Conservation (phyloP, 2,888 invertebrate species). For the Lepidochrysops patricia region DNA sequence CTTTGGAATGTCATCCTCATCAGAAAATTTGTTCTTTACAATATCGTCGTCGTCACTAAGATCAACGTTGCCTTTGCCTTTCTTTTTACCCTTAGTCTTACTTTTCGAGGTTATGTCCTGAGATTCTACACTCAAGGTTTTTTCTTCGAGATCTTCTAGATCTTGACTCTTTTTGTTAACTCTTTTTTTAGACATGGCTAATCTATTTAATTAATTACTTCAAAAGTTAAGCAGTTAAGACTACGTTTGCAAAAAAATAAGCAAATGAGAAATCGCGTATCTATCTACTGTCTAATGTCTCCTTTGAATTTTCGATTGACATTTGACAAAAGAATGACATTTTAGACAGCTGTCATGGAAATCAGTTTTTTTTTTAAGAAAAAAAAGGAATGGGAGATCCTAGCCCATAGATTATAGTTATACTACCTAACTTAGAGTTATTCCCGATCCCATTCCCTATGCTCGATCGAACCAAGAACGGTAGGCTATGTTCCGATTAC, state of each 20-base stretch:
- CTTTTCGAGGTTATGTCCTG: slow-evolving; percentile 69
- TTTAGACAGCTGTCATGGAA: too few species aligned
- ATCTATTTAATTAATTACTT: neutral
- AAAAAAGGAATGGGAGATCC: too few species aligned
- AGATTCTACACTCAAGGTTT: slow-evolving; percentile 36
- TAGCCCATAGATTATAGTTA: too few species aligned
- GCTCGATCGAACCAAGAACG: too few species aligned
- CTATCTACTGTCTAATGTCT: too few species aligned
- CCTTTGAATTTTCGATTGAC: too few species aligned
- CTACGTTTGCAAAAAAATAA: neutral
- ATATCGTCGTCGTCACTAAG: slow-evolving; percentile 53
- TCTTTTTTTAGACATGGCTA: slow-evolving; percentile 75
- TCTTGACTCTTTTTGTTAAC: slow-evolving; percentile 75
- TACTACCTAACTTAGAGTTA: too few species aligned
- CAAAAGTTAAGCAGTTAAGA: neutral
- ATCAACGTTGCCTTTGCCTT: slow-evolving; percentile 62
- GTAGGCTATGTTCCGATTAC: too few species aligned
- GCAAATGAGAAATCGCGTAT: neutral
- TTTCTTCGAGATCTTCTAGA: slow-evolving; percentile 66
- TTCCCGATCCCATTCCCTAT: too few species aligned
- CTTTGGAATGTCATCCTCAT: slow-evolving; percentile 57
- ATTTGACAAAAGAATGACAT: too few species aligned
- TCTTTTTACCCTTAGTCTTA: slow-evolving; percentile 66
- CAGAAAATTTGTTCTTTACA: slow-evolving; percentile 40
- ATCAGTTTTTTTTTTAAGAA: too few species aligned